Conservation (phyloP, 92 coral and sea anemone genomes). For the Parazoanthus swiftii region DNA sequence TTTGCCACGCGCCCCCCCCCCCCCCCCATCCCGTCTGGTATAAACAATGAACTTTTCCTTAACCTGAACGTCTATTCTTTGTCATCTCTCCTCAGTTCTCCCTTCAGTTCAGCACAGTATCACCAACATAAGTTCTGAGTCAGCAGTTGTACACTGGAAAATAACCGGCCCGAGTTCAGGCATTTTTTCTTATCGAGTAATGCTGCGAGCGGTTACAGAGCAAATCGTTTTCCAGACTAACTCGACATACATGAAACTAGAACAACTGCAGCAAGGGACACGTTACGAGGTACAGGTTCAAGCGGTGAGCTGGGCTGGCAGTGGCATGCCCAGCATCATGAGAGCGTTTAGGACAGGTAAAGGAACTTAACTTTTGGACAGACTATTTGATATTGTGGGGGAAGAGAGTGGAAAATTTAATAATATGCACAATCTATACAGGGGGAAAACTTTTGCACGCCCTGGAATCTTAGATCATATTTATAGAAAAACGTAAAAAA, state of each 20-base stretch:
- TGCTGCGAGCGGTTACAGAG: not conserved
- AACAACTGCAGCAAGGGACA: conserved; percentile 3
- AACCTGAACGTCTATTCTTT: not conserved
- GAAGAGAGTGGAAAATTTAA: not conserved
- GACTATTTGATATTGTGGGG: not conserved
- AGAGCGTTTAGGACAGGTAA: conserved; percentile 29
- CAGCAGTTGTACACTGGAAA: conserved; percentile 21
- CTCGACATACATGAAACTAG: conserved; percentile 1
- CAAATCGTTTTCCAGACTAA: not conserved
- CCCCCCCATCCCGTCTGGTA: too few species aligned
- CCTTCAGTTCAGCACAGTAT: not conserved
- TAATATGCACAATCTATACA: too few species aligned
- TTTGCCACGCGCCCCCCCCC: too few species aligned
- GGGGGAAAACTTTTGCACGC: too few species aligned
- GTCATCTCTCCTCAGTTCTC: not conserved
- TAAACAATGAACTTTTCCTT: too few species aligned
- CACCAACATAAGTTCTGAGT: not conserved
- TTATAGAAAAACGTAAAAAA: not conserved
- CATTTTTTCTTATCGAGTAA: not conserved
- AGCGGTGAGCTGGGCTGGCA: conserved; percentile 16
- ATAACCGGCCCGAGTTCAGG: not conserved
- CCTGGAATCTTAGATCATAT: too few species aligned
- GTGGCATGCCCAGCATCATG: conserved; percentile 5
- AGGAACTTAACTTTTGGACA: not conserved
- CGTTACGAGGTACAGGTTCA: conserved; percentile 12